Percentiles rank a stretch among this genome's conserved stretches.
These are phyloP conservation scores for Pyrrhia umbra DNA, from an alignment of 2,888 invertebrate species.

Conservation along the genomic window DNA sequence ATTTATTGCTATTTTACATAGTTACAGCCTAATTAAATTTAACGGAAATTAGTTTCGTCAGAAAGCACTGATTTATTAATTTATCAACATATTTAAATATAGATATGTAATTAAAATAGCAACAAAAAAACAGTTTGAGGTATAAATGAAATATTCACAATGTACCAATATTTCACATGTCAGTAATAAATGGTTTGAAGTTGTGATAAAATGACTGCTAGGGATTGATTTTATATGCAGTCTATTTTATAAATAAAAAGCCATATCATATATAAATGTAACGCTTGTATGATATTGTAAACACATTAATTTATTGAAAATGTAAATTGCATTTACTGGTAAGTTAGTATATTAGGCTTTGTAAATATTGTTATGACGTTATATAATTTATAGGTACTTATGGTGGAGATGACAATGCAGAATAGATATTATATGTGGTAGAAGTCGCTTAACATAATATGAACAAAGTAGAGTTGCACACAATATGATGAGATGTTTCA, in stretches of 20 bases:
- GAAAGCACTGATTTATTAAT: slow-evolving; percentile 59
- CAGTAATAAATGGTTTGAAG: slow-evolving; percentile 50
- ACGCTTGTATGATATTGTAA: slow-evolving; percentile 89
- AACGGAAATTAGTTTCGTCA: slow-evolving; percentile 43
- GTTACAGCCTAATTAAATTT: slow-evolving; percentile 53
- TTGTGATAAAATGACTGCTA: slow-evolving; percentile 81
- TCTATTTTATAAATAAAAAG: slow-evolving; percentile 83
- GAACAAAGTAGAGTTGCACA: slow-evolving; percentile 85
- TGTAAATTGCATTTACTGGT: slow-evolving; percentile 89
- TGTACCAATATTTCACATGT: slow-evolving; percentile 43
- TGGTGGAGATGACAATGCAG: slow-evolving; percentile 81
- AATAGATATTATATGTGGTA: slow-evolving; percentile 85
- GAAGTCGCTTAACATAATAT: slow-evolving; percentile 80
- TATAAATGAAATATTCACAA: slow-evolving; percentile 32
- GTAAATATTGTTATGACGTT: slow-evolving; percentile 90
- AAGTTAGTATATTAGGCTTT: slow-evolving; percentile 89
- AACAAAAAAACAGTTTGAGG: slow-evolving; percentile 40
- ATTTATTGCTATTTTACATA: slow-evolving; percentile 33
- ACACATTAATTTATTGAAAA: slow-evolving; percentile 88
- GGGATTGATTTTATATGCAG: slow-evolving; percentile 79
- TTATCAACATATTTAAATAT: slow-evolving; percentile 44
- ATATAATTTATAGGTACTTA: slow-evolving; percentile 89
- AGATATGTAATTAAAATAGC: slow-evolving; percentile 29
- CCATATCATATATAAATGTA: slow-evolving; percentile 89
- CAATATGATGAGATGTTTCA: slow-evolving; percentile 75